Base-by-base conservation (phyloP, 2,797 vertebrate genomes). In the Aulostomus chinensis region DNA sequence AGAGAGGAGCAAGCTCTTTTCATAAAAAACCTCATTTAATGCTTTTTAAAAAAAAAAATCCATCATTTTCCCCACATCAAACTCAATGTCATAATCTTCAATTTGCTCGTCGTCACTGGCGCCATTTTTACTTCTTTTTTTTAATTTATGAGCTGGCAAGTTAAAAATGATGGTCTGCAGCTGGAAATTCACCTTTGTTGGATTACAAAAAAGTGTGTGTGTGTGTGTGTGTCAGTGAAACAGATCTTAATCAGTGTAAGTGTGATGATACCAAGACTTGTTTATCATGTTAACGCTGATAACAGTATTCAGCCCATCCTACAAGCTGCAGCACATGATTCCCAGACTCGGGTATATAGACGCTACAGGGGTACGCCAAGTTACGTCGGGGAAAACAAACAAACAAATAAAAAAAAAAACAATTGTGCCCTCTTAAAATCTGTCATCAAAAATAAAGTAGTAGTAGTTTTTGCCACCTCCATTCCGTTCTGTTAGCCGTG, bases 51-150 rank as follows among this genome's bases (percentile, higher is more conserved):
- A 24, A 40, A n/a, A n/a, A n/a, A n/a, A n/a, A n/a, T n/a, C n/a
- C 51, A 38, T 58, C 40, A 9, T 49, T 59, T 47, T 17, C 9
- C 31, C 28, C 48, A 81, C 74, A 81, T 81, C 69, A 70, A 69
- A 74, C 61, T 67, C 45, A 9, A 10, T 61, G 70, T 80, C 68
- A 80, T 81, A 59, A 85, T 84, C 84, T 86, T 83, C 70, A 83
- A 86, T 87, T 80, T 85, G 40, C 55, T 37, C 43, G 13, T 61
- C 75, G 81, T 76, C 64, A 61, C 52, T 38, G 36, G 37, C 26
- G 21, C 20, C 30, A 10, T 50, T 57, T 47, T 46, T 52, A 13
- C 14, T 6, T 12, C 29, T 12, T 17, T 47, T 33, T 39, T 72
- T 63, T 46, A 47, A 68, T 71, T 68, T 54, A 68, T 73, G 65